These are phyloP conservation scores for Octodon degus DNA, from an alignment of 2,113 vertebrate species.

Conservation along the genomic window DNA sequence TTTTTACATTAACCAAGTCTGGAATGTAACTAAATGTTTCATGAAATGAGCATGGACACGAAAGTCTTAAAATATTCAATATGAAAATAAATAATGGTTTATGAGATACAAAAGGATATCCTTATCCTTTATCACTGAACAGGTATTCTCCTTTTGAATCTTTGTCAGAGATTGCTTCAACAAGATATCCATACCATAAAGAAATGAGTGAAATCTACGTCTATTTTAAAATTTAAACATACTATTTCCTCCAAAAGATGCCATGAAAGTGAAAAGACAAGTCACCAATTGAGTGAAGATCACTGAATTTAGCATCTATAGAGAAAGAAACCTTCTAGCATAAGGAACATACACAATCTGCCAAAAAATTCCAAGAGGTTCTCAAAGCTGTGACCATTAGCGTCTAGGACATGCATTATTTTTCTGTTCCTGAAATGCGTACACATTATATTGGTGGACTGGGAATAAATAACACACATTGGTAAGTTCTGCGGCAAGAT, in stretches of 20 bases:
- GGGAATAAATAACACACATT: constrained; percentile 14
- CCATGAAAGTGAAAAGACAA: constrained; percentile 40
- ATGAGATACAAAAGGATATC: not conserved
- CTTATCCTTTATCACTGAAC: not conserved
- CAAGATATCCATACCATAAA: not conserved
- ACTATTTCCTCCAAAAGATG: not conserved
- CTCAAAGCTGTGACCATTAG: not conserved
- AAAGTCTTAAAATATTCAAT: not conserved
- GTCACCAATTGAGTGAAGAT: not conserved
- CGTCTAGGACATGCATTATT: not conserved
- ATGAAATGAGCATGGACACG: not conserved
- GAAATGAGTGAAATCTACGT: not conserved
- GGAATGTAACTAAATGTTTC: constrained; percentile 8
- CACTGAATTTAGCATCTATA: not conserved
- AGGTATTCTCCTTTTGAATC: not conserved
- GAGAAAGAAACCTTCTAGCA: not conserved
- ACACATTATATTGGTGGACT: not conserved
- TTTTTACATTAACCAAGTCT: not conserved
- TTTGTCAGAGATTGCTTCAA: not conserved
- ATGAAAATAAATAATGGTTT: not conserved
- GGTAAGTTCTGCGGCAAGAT: not conserved
- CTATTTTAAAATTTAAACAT: constrained; percentile 26
- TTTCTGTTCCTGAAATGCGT: not conserved
- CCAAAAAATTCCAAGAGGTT: not conserved
- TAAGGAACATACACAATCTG: not conserved